Evolutionary conservation across 2,888 invertebrate species (phyloP).

Genomic region (Drosophila silvestris): DNA sequence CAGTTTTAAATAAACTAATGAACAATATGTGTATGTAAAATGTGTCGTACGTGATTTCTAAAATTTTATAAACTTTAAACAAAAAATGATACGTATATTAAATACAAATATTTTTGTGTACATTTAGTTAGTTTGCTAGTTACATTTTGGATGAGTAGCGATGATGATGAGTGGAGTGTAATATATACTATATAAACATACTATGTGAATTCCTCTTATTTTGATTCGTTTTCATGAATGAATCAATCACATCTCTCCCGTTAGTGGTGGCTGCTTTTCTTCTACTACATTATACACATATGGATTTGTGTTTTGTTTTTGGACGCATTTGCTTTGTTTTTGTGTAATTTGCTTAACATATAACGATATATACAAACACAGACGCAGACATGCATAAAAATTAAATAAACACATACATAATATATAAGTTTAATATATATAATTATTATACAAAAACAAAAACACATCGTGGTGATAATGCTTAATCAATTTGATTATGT

Average conservation of each 20-base stretch:
- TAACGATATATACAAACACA: conserved; percentile 32
- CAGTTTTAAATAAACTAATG: conserved; percentile 46
- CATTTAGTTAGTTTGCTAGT: conserved; percentile 69
- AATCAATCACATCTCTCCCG: conserved; percentile 18
- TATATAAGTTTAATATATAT: conserved; percentile 62
- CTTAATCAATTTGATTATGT: conserved; percentile 58
- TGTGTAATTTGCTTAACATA: conserved; percentile 40
- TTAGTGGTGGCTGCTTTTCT: conserved; percentile 41
- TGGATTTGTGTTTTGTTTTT: conserved; percentile 28
- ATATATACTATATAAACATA: conserved; percentile 52
- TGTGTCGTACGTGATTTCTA: conserved; percentile 75
- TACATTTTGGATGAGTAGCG: conserved; percentile 48
- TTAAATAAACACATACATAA: conserved; percentile 36
- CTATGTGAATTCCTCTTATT: conserved; percentile 55
- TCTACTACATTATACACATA: conserved; percentile 19
- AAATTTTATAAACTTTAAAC: conserved; percentile 68
- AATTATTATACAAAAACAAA: conserved; percentile 52
- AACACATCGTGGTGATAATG: conserved; percentile 55
- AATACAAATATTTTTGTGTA: conserved; percentile 67
- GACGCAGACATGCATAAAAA: conserved; percentile 29
- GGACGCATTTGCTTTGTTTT: conserved; percentile 45
- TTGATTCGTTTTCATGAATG: conserved; percentile 52
- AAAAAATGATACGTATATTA: conserved; percentile 40
- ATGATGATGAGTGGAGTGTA: conserved; percentile 44
- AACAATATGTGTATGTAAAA: conserved; percentile 63